phyloP scores from a whole-genome alignment of 2,797 vertebrate species.

The Toxotes lorentzi region DNA sequence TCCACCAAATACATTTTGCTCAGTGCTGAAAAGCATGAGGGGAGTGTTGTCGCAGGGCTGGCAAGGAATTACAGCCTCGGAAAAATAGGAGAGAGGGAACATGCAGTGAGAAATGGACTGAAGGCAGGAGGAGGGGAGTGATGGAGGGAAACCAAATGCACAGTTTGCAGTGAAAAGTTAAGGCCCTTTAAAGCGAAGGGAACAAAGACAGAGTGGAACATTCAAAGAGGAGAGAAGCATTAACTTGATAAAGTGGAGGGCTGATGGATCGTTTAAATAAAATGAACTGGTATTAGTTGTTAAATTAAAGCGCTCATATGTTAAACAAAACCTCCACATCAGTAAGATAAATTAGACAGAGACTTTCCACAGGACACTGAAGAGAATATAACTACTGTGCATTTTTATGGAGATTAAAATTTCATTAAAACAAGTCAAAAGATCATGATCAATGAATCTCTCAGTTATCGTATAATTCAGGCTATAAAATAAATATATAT shows the following conservation, averaged over 20 bases:
- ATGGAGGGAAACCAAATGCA: conserved; percentile 57
- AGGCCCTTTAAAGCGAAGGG: conserved; percentile 49
- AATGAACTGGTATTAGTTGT: conserved; percentile 36
- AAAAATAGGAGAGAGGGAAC: conserved; percentile 24
- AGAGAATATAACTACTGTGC: neutral
- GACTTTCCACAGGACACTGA: neutral
- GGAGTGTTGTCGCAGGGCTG: conserved; percentile 46
- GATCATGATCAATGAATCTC: neutral
- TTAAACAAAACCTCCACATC: conserved; percentile 24
- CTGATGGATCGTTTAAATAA: conserved; percentile 40
- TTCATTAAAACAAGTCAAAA: neutral
- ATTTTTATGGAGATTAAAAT: neutral
- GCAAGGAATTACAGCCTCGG: conserved; percentile 24
- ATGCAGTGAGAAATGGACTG: conserved; percentile 44
- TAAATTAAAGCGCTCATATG: conserved; percentile 35
- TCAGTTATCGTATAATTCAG: neutral
- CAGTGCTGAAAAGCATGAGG: conserved; percentile 49
- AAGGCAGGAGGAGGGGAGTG: conserved; percentile 39
- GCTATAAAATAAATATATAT: neutral
- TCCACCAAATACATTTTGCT: conserved; percentile 60
- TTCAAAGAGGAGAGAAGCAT: conserved; percentile 30
- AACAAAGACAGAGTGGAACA: conserved; percentile 34
- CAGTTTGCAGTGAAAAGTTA: conserved; percentile 48
- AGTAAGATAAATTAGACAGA: conserved; percentile 10
- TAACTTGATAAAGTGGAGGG: conserved; percentile 41